Evolutionary conservation across 2,888 invertebrate species (phyloP), one percentile per base, ranked within the genome.

Genomic region (Cylindroiulus punctatus): DNA sequence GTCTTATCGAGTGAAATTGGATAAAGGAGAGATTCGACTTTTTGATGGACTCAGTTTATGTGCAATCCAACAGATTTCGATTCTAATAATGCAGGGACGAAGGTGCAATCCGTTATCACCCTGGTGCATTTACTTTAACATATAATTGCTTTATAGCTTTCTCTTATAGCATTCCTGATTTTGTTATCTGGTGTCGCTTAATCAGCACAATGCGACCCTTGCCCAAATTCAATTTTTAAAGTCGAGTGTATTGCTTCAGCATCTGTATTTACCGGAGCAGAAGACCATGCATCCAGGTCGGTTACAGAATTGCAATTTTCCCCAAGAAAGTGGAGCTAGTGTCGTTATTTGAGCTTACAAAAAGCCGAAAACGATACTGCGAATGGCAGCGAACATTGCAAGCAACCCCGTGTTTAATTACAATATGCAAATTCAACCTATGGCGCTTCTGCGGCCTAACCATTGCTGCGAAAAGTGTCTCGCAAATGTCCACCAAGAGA

Each of bases 61-160:
- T n/a, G n/a, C n/a, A n/a, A n/a, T n/a, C n/a, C n/a, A n/a, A n/a
- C n/a, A n/a, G n/a, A n/a, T n/a, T n/a, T n/a, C n/a, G n/a, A n/a
- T n/a, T n/a, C n/a, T n/a, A n/a, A n/a, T n/a, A n/a, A n/a, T n/a
- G n/a, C n/a, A n/a, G n/a, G n/a, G n/a, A n/a, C n/a, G n/a, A n/a
- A n/a, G n/a, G n/a, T n/a, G n/a, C n/a, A n/a, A n/a, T n/a, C n/a
- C n/a, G n/a, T n/a, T n/a, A n/a, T n/a, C n/a, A n/a, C n/a, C n/a
- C n/a, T n/a, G n/a, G n/a, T n/a, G n/a, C n/a, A n/a, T n/a, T n/a
- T n/a, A n/a, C n/a, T n/a, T 19, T 19, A 57, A 57, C 57, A 57
- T 57, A n/a, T 57, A 57, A 57, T 57, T 57, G n/a, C 57, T 57
- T 57, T 57, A 57, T n/a, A 57, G n/a, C n/a, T 57, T 57, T 19